Evolutionary conservation across 1,140 invertebrate genomes (phyloP), one percentile per base, ranked within the genome.

Genomic region (Dendrolimus kikuchii): DNA sequence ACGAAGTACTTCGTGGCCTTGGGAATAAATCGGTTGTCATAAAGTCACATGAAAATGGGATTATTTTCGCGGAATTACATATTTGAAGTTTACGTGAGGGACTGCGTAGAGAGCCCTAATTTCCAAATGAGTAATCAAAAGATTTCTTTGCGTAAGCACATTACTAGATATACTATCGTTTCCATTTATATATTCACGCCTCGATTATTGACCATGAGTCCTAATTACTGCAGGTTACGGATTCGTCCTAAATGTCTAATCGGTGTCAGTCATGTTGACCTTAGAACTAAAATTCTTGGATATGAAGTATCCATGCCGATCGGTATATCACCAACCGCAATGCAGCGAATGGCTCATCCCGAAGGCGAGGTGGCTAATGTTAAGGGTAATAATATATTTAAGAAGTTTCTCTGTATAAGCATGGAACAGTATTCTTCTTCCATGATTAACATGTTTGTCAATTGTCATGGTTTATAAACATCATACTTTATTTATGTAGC

Each of bases 261-360:
- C 36, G 92, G 98, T 82, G 94, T 98, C 1, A 91, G 90, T 0
- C 86, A 88, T 10, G 81, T 92, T 53, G 89, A 93, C 59, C 77
- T 93, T 6, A 82, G 83, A 5, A 93, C 92, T 4, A 91, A 85
- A 0, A 83, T 94, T 38, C 77, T 96, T 6, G 94, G 94, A 0
- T 65, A 91, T 45, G 89, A 82, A 52, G 88, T 97, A 9, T 86
- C 90, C 4, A 92, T 95, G 88, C 97, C 97, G 0, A 79, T 98
- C 37, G 96, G 95, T 5, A 92, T 99, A 50, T 92, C 97, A 0
- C 96, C 97, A 2, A 95, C 95, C 5, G 96, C 96, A 0, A 96
- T 98, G 95, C 97, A 98, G 72, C 91, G 90, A 68, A 94, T 99
- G 95, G 96, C 96, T 0, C 93, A 97, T 88, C 91, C 93, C 2